Percentiles rank a stretch among this genome's conserved stretches.
phyloP scores from a whole-genome alignment of 2,797 vertebrate species.

The Huso huso region DNA sequence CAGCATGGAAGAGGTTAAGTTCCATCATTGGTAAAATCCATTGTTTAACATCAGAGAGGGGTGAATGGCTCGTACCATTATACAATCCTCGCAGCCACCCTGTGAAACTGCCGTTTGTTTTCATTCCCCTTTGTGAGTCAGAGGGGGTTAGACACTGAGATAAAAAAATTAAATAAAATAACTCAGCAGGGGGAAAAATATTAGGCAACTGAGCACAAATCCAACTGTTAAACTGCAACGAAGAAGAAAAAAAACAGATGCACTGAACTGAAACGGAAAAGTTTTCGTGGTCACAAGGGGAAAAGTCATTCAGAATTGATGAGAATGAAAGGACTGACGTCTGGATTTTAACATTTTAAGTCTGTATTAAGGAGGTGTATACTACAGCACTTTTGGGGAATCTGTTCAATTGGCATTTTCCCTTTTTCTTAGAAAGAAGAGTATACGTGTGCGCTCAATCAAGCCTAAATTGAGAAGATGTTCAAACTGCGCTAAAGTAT shows the following conservation, averaged over 20 bases:
- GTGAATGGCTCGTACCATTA: slow-evolving; percentile 44
- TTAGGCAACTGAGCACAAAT: slow-evolving; percentile 22
- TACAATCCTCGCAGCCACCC: slow-evolving; percentile 44
- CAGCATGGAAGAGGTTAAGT: slow-evolving; percentile 57
- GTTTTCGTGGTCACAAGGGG: slow-evolving; percentile 45
- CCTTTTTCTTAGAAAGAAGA: slow-evolving; percentile 10
- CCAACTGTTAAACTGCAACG: slow-evolving; percentile 38
- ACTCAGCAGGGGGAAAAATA: slow-evolving; percentile 5
- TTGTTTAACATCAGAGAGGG: slow-evolving; percentile 36
- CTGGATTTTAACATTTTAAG: slow-evolving; percentile 22
- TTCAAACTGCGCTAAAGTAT: slow-evolving; percentile 10
- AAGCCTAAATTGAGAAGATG: slow-evolving; percentile 37
- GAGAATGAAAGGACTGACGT: slow-evolving; percentile 38
- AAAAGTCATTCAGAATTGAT: slow-evolving; percentile 44
- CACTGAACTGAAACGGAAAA: slow-evolving; percentile 33
- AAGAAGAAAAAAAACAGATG: slow-evolving; percentile 39
- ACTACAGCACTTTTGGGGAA: background rate
- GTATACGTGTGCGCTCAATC: slow-evolving; percentile 29
- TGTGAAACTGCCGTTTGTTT: slow-evolving; percentile 57
- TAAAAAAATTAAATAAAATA: slow-evolving; percentile 21
- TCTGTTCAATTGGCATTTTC: slow-evolving; percentile 13
- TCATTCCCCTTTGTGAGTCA: slow-evolving; percentile 31
- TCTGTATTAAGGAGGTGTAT: background rate
- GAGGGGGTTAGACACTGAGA: slow-evolving; percentile 24
- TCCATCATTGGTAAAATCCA: slow-evolving; percentile 43